Percentiles rank a stretch among this genome's conserved stretches.
Conservation (phyloP, 2,113 vertebrate genomes). For the Macrotus californicus region DNA sequence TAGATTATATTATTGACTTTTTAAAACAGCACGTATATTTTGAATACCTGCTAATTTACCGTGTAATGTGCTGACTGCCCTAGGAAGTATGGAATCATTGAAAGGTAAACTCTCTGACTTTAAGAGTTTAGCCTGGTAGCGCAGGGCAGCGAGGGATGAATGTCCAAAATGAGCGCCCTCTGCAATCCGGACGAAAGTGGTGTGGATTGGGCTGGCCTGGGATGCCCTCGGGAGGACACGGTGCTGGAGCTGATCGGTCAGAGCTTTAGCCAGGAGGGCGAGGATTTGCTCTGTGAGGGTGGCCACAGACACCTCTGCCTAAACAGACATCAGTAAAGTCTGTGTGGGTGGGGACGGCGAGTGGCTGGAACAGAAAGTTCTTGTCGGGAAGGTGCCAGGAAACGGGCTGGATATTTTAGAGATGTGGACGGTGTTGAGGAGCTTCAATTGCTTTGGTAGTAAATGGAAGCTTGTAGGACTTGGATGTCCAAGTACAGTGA, state of each 20-base stretch:
- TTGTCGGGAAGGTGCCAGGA: not conserved
- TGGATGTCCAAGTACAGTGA: not conserved
- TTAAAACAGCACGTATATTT: not conserved
- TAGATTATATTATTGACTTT: not conserved
- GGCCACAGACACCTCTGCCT: not conserved
- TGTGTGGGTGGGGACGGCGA: not conserved
- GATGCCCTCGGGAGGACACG: not conserved
- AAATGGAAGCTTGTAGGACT: not conserved
- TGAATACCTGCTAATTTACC: not conserved
- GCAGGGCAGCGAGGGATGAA: not conserved
- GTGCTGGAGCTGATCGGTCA: not conserved
- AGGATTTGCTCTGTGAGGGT: not conserved
- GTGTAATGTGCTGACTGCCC: not conserved
- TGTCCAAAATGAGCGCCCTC: not conserved
- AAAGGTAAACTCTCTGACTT: not conserved
- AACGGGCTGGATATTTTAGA: not conserved
- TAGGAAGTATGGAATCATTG: not conserved
- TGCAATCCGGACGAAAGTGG: not conserved
- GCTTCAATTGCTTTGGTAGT: not conserved
- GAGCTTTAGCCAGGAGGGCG: not conserved
- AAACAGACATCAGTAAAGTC: not conserved
- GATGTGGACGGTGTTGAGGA: not conserved
- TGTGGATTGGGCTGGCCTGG: not conserved
- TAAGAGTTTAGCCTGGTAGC: not conserved
- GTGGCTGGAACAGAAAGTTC: not conserved